Evolutionary conservation across 2,888 invertebrate species (phyloP).

Genomic region (Neria commutata): DNA sequence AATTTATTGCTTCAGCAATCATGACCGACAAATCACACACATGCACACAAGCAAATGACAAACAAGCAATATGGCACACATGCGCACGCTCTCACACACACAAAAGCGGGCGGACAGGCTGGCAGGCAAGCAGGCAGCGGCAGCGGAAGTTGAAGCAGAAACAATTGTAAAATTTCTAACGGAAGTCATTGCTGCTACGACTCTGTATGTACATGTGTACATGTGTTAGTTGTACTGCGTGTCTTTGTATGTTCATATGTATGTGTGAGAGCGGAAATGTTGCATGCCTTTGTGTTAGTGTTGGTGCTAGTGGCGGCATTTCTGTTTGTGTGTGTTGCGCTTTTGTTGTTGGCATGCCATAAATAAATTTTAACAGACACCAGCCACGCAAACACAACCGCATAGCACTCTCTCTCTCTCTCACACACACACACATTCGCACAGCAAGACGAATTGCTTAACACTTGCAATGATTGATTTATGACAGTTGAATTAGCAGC

Average conservation of each 20-base stretch:
- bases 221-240: too few species aligned
- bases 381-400: too few species aligned
- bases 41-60: background rate
- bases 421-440: constrained; percentile 17
- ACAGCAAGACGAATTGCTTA: background rate
- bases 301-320: too few species aligned
- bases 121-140: background rate
- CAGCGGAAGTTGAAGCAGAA: too few species aligned
- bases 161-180: constrained; percentile 52
- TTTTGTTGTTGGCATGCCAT: constrained; percentile 42
- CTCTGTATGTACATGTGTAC: too few species aligned
- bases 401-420: too few species aligned
- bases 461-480: background rate
- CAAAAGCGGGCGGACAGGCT: background rate
- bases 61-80: background rate
- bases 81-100: background rate
- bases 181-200: constrained; percentile 42
- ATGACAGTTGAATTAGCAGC: constrained; percentile 1
- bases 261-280: too few species aligned
- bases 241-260: too few species aligned
- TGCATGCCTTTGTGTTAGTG: too few species aligned
- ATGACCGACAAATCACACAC: background rate
- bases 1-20: background rate
- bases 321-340: constrained; percentile 19
- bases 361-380: constrained; percentile 48